These are phyloP conservation scores for Sinosuthora webbiana DNA, from an alignment of 2,113 vertebrate genomes.

Conservation along the genomic window DNA sequence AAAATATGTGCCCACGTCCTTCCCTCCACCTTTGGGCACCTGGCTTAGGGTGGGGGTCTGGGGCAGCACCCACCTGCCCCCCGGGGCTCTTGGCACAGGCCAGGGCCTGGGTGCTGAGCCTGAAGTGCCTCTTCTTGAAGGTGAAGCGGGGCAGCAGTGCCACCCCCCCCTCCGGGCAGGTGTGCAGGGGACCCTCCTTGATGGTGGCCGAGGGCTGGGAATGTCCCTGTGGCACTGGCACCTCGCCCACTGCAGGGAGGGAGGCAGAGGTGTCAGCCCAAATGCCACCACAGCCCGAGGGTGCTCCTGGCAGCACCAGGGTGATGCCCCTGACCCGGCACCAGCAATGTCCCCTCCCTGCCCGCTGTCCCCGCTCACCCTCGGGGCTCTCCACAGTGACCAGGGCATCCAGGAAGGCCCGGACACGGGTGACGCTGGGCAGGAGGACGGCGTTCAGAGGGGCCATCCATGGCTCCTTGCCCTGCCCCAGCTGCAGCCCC, in stretches of 20 bases:
- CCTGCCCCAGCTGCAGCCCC: conserved; percentile 88
- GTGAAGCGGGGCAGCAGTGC: conserved; percentile 82
- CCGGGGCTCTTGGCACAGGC: conserved; percentile 82
- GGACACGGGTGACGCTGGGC: conserved; percentile 78
- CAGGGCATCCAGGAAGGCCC: conserved; percentile 85
- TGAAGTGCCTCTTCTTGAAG: conserved; percentile 92
- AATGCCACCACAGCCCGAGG: neutral
- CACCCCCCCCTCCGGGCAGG: conserved; percentile 73
- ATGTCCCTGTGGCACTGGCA: conserved; percentile 49
- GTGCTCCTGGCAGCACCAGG: neutral
- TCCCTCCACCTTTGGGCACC: neutral
- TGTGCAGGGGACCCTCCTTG: conserved; percentile 87
- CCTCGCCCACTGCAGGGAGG: conserved; percentile 58
- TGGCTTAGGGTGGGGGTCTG: rapidly evolving
- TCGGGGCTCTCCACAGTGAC: conserved; percentile 78
- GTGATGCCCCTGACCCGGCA: neutral
- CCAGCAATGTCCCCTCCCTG: neutral
- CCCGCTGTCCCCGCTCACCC: conserved; percentile 66
- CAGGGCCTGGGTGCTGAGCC: conserved; percentile 83
- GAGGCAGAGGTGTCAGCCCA: neutral
- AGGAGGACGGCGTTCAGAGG: conserved; percentile 86
- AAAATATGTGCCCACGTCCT: neutral
- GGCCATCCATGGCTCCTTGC: conserved; percentile 92
- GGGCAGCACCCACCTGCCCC: conserved; percentile 77
- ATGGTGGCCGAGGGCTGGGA: conserved; percentile 76